Conservation (phyloP, 2,113 vertebrate species). For the Globicephala melas region DNA sequence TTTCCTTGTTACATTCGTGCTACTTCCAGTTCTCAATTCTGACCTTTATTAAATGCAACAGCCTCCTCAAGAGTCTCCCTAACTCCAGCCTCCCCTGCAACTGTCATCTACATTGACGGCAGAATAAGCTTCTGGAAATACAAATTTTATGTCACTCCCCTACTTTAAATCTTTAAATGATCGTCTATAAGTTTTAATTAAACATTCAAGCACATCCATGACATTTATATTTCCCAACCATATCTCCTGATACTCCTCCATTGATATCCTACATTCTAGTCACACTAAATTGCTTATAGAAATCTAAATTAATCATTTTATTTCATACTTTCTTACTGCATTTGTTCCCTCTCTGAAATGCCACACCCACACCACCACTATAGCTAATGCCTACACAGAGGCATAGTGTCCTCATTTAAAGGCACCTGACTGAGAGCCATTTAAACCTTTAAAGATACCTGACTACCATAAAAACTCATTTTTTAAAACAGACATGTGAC, state of each 20-base stretch:
- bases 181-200: background rate
- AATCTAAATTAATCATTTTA: background rate
- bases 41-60: background rate
- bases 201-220: background rate
- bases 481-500: conserved; percentile 2
- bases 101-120: background rate
- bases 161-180: background rate
- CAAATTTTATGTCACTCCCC: background rate
- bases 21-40: background rate
- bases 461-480: background rate
- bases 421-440: background rate
- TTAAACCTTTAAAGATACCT: background rate
- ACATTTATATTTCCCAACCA: background rate
- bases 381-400: background rate
- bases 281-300: background rate
- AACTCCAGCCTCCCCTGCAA: background rate
- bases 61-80: background rate
- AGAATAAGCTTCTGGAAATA: conserved; percentile 9
- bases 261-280: background rate
- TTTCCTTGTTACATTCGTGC: background rate
- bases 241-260: background rate
- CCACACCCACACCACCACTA: background rate
- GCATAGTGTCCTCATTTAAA: background rate
- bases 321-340: background rate
- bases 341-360: background rate